Percentiles rank a stretch among this genome's conserved stretches.
These are phyloP conservation scores for Rhagoletis zephyria DNA, from an alignment of 1,140 invertebrate species.

Conservation along the genomic window DNA sequence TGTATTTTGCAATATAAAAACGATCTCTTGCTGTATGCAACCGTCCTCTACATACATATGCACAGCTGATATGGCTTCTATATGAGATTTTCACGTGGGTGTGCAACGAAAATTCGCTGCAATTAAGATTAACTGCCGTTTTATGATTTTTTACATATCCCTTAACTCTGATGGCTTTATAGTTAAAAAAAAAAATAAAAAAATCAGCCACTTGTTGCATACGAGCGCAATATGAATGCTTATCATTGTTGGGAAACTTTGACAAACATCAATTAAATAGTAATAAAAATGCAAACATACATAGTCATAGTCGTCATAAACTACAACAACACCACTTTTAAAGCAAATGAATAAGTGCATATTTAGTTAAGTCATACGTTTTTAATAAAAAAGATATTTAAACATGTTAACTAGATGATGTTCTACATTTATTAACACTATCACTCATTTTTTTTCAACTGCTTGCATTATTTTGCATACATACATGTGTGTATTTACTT, in stretches of 20 bases:
- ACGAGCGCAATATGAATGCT: not conserved
- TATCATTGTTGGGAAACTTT: not conserved
- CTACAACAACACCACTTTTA: no score
- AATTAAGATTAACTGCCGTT: not conserved
- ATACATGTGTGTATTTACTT: no score
- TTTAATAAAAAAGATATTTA: no score
- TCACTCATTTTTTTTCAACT: no score
- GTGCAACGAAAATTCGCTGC: not conserved
- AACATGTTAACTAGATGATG: no score
- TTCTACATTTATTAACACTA: no score
- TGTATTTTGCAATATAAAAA: no score
- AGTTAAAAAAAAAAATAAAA: no score
- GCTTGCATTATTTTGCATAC: no score
- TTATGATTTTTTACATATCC: not conserved
- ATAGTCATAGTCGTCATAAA: not conserved
- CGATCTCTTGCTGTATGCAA: not conserved
- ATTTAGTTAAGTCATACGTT: no score
- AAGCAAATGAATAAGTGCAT: no score
- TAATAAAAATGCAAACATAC: not conserved
- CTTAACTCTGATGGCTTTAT: not conserved
- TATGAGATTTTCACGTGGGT: not conserved
- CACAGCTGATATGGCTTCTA: not conserved
- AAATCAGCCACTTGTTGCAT: not conserved
- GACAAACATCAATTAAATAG: not conserved
- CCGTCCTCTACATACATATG: not conserved